Evolutionary conservation across 2,888 invertebrate species (phyloP), one percentile per base, ranked within the genome.

Genomic region (Epirrhoe alternata): DNA sequence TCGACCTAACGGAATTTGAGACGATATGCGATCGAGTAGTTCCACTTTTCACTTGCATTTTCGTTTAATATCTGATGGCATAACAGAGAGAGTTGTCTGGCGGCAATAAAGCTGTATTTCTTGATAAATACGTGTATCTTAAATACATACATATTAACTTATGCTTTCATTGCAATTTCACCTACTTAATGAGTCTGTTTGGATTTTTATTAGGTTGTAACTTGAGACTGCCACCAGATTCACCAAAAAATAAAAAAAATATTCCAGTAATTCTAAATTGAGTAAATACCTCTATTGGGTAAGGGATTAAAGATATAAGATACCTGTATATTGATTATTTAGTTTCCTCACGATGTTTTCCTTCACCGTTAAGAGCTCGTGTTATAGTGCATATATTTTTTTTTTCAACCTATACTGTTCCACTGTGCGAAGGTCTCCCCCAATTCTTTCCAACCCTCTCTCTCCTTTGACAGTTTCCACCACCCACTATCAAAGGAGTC

Each of bases 51-150:
- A 56, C 63, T 59, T 55, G 63, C 47, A 67, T 72, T 72, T 59
- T 59, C 65, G 68, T 72, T 49, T 55, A 56, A 70, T 69, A 66
- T 72, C 71, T 54, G 73, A 76, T 78, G 76, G 72, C 79, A 75
- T 80, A 80, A 79, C 63, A 66, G 77, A 76, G 81, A 81, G 80
- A 81, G 81, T 63, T 56, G 76, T 65, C 63, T 55, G 57, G 61
- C 63, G 35, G 61, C 66, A 57, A 66, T 70, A 60, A 71, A 71
- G 68, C 63, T 63, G 73, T 63, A 71, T 72, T 74, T 72, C 70
- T 74, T 68, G 70, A 72, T 69, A 74, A 69, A 66, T 17, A 54
- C 57, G 54, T 55, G 61, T 61, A 66, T 70, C 70, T 68, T 71
- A 69, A 74, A 72, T 71, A 63, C 60, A 56, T 68, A 61, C 64